Base-by-base conservation (phyloP, 2,797 vertebrate genomes). In the Micropoecilia bifurca region DNA sequence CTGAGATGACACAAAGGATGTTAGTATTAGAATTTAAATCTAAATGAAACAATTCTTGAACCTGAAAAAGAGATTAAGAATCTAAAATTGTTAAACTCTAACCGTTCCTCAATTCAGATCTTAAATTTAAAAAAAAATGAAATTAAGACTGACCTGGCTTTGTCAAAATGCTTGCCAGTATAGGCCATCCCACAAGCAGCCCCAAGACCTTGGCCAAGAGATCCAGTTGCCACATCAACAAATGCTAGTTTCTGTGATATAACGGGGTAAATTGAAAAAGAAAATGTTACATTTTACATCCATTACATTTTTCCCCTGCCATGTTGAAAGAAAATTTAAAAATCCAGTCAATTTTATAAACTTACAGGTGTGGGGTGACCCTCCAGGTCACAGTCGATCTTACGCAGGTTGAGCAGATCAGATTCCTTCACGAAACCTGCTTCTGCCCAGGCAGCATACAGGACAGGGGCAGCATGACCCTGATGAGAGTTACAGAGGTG, bases 131-230 rank as follows among this genome's bases (percentile, higher is more conserved):
- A 36, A 22, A 7, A 50, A 20, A 4, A 4, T 39, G 5, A 50
- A 53, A 53, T 3, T 43, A 5, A 72, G 6, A 77, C 84, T 69
- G n/a, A 97, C 97, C 96, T 97, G 77, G 97, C 95, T 85, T 97
- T 97, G 92, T 98, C 97, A 77, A 98, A 97, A 88, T 97, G 55
- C 89, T 97, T 98, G 77, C 97, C 97, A 2, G 96, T 97, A 89
- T 98, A 98, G 20, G 97, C 97, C 97, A 98, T 98, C 6, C 97
- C 97, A 71, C 97, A 97, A 0, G 97, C 94, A 78, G 95, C 96
- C 0, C 97, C 96, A 4, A 98, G 95, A 78, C 97, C 97, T 91
- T 98, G 97, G 8, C 97, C 97, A 43, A 97, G 90, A n/a, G 97
- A 98, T 55, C 97, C 97, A 5, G 96, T 97, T 4, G 97, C 96